Conservation (phyloP, 2,888 invertebrate species). For the Orthonychiurus folsomi region DNA sequence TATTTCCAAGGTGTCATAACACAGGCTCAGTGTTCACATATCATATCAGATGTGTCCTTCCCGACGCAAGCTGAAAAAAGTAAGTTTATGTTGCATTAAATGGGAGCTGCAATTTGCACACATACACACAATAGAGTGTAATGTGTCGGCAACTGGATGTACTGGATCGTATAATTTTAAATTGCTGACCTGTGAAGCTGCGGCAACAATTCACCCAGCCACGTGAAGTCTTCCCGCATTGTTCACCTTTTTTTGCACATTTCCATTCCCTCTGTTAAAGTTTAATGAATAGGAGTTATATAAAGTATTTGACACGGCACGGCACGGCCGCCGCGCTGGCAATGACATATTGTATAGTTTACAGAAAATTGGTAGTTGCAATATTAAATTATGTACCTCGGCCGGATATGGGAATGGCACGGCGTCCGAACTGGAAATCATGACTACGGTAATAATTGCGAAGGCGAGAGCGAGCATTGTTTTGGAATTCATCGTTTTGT, state of each 20-base stretch:
- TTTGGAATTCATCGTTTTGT: background rate
- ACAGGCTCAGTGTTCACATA: constrained; percentile 5
- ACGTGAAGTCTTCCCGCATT: background rate
- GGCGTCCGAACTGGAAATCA: background rate
- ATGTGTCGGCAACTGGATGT: too few relatives aligned
- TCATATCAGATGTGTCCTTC: background rate
- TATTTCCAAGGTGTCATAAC: too few relatives aligned
- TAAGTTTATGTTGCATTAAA: too few relatives aligned
- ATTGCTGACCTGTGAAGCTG: constrained; percentile 3
- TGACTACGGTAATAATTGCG: background rate
- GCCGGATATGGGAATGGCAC: background rate
- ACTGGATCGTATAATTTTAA: too few relatives aligned
- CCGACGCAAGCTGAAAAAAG: too few relatives aligned
- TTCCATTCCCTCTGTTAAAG: background rate
- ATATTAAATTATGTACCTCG: background rate
- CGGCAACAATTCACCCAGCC: constrained; percentile 4
- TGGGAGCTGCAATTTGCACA: too few relatives aligned
- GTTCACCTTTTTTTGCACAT: constrained; percentile 4
- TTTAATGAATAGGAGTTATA: too few relatives aligned
- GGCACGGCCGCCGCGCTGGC: too few relatives aligned
- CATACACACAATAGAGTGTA: too few relatives aligned
- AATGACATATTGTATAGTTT: too few relatives aligned
- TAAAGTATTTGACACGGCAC: too few relatives aligned
- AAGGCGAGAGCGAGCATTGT: background rate
- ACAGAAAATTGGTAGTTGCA: too few relatives aligned